phyloP scores from a whole-genome alignment of 2,888 invertebrate species.

The Chaitophorus viminalis region DNA sequence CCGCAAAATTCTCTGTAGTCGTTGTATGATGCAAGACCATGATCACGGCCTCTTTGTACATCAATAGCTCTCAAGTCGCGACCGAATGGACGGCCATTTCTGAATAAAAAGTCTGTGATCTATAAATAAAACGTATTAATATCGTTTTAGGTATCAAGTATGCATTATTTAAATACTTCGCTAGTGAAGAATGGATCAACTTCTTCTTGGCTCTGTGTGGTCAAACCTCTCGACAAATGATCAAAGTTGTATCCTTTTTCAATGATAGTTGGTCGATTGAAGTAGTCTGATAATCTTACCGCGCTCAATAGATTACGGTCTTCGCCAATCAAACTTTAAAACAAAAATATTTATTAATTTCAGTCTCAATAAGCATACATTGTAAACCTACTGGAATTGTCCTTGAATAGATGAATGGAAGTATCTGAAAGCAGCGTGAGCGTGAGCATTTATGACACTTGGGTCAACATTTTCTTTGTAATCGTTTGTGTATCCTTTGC shows the following conservation, averaged over 20 bases:
- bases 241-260: conserved; percentile 77
- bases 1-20: conserved; percentile 82
- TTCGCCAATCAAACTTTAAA: conserved; percentile 72
- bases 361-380: not conserved
- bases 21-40: conserved; percentile 83
- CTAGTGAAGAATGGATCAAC: conserved; percentile 82
- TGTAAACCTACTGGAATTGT: conserved; percentile 73
- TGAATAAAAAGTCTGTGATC: conserved; percentile 77
- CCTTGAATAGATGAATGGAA: conserved; percentile 80
- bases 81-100: conserved; percentile 79
- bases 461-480: conserved; percentile 76
- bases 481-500: conserved; percentile 74
- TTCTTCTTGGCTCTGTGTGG: conserved; percentile 79
- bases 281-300: conserved; percentile 78
- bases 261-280: conserved; percentile 75
- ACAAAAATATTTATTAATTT: not conserved
- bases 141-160: not conserved
- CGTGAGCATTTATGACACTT: conserved; percentile 76
- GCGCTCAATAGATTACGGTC: conserved; percentile 70
- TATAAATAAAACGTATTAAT: conserved; percentile 65
- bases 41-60: conserved; percentile 87
- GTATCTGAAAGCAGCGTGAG: conserved; percentile 79
- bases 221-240: conserved; percentile 79
- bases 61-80: conserved; percentile 83
- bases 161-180: conserved; percentile 71